A percentile compares a stretch with the other conserved stretches of the same genome.
These are phyloP conservation scores for Anaspis maculata DNA, from an alignment of 2,888 invertebrate species.

Conservation along the genomic window DNA sequence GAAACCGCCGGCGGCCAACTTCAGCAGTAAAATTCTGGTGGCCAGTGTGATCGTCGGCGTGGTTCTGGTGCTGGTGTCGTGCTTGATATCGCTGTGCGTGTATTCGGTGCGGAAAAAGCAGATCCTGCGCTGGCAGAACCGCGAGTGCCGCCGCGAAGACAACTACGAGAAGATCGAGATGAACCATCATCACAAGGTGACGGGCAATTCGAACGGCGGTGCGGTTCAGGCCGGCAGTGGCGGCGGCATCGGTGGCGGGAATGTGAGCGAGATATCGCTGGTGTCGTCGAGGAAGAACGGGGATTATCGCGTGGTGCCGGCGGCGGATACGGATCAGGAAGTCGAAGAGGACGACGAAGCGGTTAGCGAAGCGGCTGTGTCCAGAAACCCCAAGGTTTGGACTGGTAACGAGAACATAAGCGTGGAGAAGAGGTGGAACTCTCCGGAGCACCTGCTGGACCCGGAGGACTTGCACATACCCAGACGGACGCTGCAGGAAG, in stretches of 20 bases:
- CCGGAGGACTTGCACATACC: slow-evolving; percentile 50
- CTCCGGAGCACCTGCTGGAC: slow-evolving; percentile 27
- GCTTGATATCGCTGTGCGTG: slow-evolving; percentile 58
- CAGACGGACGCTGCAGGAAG: slow-evolving; percentile 44
- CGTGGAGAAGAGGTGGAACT: slow-evolving; percentile 26
- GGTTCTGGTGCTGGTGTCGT: slow-evolving; percentile 56
- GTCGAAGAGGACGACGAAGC: slow-evolving; percentile 52
- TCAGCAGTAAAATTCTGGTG: slow-evolving; percentile 54
- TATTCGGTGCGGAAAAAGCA: slow-evolving; percentile 52
- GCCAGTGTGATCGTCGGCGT: slow-evolving; percentile 61
- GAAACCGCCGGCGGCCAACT: slow-evolving; percentile 51
- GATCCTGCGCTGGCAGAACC: slow-evolving; percentile 47
- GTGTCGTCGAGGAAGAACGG: slow-evolving; percentile 52
- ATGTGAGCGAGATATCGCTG: slow-evolving; percentile 30
- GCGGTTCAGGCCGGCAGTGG: slow-evolving; percentile 15
- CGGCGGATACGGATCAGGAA: slow-evolving; percentile 51
- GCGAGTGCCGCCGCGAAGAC: slow-evolving; percentile 45
- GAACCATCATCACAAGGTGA: slow-evolving; percentile 51
- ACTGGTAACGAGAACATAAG: slow-evolving; percentile 19
- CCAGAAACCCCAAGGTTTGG: slow-evolving; percentile 32
- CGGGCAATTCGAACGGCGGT: slow-evolving; percentile 30
- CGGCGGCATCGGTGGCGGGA: too few relatives aligned
- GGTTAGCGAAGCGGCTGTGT: slow-evolving; percentile 26
- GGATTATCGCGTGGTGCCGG: slow-evolving; percentile 63
- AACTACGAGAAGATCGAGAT: slow-evolving; percentile 76